These are phyloP conservation scores for Ditylenchus dipsaci DNA, from an alignment of 1,140 invertebrate species.

Conservation along the genomic window DNA sequence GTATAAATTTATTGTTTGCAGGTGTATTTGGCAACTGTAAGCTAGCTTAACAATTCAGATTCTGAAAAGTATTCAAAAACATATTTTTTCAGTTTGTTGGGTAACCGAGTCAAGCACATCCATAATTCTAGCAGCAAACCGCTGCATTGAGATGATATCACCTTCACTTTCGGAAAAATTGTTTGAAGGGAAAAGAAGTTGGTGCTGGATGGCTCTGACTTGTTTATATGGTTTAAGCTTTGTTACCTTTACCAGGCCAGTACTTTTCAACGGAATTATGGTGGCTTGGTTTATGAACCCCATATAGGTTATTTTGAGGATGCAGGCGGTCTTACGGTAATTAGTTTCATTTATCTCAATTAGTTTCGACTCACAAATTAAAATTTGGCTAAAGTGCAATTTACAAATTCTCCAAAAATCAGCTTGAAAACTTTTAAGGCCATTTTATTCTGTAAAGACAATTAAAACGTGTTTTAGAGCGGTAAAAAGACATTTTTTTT, in stretches of 20 bases:
- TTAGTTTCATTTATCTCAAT: too few species aligned
- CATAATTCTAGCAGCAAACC: background rate
- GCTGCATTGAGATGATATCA: background rate
- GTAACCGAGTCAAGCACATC: background rate
- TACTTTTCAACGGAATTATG: background rate
- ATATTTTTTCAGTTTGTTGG: background rate
- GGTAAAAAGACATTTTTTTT: too few species aligned
- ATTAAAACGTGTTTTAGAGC: too few species aligned
- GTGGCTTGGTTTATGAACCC: background rate
- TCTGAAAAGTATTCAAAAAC: background rate
- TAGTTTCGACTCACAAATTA: too few species aligned
- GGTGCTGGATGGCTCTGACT: background rate
- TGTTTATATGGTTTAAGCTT: background rate
- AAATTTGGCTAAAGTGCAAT: too few species aligned
- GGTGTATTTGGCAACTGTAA: background rate
- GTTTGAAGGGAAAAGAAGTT: background rate
- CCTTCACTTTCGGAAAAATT: background rate
- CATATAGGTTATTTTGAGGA: background rate
- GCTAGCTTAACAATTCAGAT: background rate
- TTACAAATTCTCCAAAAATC: too few species aligned
- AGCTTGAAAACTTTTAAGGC: too few species aligned
- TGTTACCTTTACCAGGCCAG: background rate
- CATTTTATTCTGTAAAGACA: too few species aligned
- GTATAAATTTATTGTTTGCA: too few species aligned
- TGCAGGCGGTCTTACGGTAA: too few species aligned